phyloP scores from a whole-genome alignment of 2,888 invertebrate species.

The Pristionchus arcanus region DNA sequence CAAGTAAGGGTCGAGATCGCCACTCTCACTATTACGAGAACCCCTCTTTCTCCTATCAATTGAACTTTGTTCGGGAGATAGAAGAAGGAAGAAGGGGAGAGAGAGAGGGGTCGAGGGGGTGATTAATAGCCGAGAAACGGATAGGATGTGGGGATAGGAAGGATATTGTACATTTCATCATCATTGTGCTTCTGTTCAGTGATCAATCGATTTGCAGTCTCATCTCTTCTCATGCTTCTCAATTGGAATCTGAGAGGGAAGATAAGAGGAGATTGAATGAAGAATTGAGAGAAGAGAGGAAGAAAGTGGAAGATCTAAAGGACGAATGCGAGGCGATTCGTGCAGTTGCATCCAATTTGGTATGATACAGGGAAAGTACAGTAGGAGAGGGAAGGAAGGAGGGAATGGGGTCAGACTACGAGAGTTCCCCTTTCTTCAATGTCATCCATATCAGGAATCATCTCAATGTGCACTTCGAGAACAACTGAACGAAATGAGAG shows the following conservation, averaged over 20 bases:
- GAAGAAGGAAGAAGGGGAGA: not conserved
- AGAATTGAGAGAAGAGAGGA: slow-evolving; percentile 39
- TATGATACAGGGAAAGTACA: slow-evolving; percentile 42
- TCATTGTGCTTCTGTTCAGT: not conserved
- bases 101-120: not conserved
- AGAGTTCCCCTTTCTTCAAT: slow-evolving; percentile 16
- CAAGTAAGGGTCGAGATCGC: not conserved
- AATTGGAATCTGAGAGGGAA: slow-evolving; percentile 56
- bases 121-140: slow-evolving; percentile 51
- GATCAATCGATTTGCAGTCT: slow-evolving; percentile 33
- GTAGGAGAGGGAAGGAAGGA: slow-evolving; percentile 20
- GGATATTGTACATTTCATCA: slow-evolving; percentile 46
- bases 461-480: slow-evolving; percentile 49
- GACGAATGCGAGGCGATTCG: slow-evolving; percentile 54
- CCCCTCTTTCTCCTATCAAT: slow-evolving; percentile 31
- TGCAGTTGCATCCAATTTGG: slow-evolving; percentile 50
- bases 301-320: slow-evolving; percentile 44
- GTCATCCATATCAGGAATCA: slow-evolving; percentile 38
- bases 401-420: slow-evolving; percentile 52
- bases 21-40: slow-evolving; percentile 25
- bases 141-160: not conserved
- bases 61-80: slow-evolving; percentile 52
- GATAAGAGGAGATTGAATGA: slow-evolving; percentile 55
- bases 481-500: slow-evolving; percentile 37
- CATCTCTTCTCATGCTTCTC: slow-evolving; percentile 33